phyloP scores from a whole-genome alignment of 2,113 vertebrate species.

The Chaetura pelagica region DNA sequence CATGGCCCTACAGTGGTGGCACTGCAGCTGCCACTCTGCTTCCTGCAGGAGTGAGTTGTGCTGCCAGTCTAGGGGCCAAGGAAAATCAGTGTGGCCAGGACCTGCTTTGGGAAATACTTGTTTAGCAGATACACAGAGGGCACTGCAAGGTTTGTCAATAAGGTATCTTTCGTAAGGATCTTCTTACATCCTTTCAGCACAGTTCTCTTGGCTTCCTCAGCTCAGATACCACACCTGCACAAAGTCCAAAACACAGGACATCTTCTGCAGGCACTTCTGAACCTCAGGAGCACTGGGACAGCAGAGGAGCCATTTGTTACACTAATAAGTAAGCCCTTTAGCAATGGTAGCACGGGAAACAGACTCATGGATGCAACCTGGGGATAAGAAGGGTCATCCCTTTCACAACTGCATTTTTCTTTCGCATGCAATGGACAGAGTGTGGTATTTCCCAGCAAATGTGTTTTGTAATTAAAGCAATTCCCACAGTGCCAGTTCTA shows the following conservation, averaged over 20 bases:
- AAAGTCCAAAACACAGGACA: neutral
- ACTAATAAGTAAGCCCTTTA: neutral
- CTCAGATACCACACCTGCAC: too few species aligned
- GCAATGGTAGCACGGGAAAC: neutral
- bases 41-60: neutral
- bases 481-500: neutral
- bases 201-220: neutral
- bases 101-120: neutral
- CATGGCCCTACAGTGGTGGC: fast-evolving
- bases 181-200: neutral
- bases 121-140: neutral
- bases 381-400: neutral
- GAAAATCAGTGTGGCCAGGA: too few species aligned
- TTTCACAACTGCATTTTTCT: neutral
- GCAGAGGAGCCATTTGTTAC: neutral
- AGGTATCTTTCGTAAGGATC: neutral
- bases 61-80: neutral
- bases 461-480: neutral
- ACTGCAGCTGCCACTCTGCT: neutral
- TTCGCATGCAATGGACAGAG: neutral
- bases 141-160: neutral
- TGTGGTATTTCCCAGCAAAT: neutral
- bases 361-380: neutral
- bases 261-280: neutral
- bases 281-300: neutral